phyloP scores from a whole-genome alignment of 2,797 vertebrate species.

The Argya squamiceps region DNA sequence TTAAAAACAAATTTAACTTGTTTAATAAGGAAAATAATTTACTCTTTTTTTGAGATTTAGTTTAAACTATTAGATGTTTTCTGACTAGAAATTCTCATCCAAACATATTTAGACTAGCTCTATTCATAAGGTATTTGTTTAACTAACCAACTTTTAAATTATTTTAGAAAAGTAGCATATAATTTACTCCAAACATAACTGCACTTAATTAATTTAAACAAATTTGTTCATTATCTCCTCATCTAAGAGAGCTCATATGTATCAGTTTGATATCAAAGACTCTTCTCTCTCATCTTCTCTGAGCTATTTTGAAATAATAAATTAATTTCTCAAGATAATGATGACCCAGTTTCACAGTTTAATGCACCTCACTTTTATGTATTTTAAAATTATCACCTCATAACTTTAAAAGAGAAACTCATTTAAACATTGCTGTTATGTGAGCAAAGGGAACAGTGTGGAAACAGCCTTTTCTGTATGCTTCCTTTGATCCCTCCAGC shows the following conservation, averaged over 20 bases:
- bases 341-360: conserved; percentile 40
- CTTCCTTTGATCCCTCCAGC: neutral
- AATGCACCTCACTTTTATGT: conserved; percentile 16
- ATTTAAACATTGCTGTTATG: conserved; percentile 29
- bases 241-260: neutral
- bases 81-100: neutral
- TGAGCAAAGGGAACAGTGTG: neutral
- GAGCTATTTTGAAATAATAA: conserved; percentile 6
- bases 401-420: neutral
- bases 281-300: neutral
- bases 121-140: neutral
- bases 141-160: neutral
- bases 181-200: neutral
- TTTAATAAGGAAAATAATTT: neutral
- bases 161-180: neutral
- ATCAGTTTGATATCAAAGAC: neutral
- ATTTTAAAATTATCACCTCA: conserved; percentile 39
- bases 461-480: neutral
- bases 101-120: neutral
- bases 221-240: neutral
- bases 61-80: neutral
- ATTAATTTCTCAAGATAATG: neutral
- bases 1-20: neutral
- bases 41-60: neutral
- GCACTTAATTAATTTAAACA: neutral